Evolutionary conservation across 2,888 invertebrate genomes (phyloP), one percentile per base, ranked within the genome.

Genomic region (Trichopoda pennipes): DNA sequence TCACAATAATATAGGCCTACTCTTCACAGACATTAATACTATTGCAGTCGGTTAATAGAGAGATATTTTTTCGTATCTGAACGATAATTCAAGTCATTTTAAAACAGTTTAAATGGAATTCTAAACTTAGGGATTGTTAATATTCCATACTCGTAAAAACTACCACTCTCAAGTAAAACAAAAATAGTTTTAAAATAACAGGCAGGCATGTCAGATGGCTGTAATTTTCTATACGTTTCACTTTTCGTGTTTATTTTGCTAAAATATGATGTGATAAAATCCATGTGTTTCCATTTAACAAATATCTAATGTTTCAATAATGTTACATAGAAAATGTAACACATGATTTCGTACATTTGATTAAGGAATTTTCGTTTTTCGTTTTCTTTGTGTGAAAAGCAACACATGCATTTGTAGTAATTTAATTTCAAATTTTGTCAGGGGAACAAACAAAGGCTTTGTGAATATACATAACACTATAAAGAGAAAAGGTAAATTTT

Each of bases 371-470:
- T 55, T 17, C 23, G 47, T 47, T 10, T 14, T 17, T 14, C 23
- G 23, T 28, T 8, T 47, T 23, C 3, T 47, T 78, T 78, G 75
- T 82, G 82, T 82, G 82, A 82, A 82, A 72, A 51, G n/a, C 61
- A 60, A 73, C 82, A 82, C 82, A 79, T 82, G 79, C 35, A 68
- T 16, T 49, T 17, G 9, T 1, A 58, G 21, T 44, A 47, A 58
- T 72, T 76, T 64, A 35, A 55, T 49, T 66, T 70, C 4, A 21
- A 35, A 69, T n/a, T 70, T 23, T 19, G 56, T 44, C 17, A 51
- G 74, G 64, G 74, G 21, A 12, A 6, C 38, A 2, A 51, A 19
- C 49, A 10, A 23, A 66, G 9, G 12, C 32, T 17, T 61, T 10
- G 61, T 44, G 10, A 49, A 49, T 19, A 42, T 38, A 64, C n/a